phyloP scores from a whole-genome alignment of 2,888 invertebrate genomes.

The Lasioglossum leucozonium region DNA sequence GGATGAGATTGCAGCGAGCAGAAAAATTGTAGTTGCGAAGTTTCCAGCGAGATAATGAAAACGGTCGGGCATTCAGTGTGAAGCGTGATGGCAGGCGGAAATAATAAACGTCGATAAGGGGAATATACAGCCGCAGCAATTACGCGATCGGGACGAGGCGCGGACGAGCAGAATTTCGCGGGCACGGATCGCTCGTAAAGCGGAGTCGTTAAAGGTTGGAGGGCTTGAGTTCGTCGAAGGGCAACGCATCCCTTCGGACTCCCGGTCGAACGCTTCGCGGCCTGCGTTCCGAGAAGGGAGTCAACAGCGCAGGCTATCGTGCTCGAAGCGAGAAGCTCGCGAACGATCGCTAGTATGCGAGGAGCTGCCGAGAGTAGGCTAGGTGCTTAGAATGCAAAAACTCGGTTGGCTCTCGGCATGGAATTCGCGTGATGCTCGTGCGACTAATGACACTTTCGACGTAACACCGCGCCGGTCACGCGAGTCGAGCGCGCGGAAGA shows the following conservation, averaged over 20 bases:
- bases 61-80: background rate
- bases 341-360: background rate
- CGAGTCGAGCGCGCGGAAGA: slow-evolving; percentile 26
- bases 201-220: slow-evolving; percentile 74
- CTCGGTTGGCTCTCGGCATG: slow-evolving; percentile 5
- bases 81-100: slow-evolving; percentile 49
- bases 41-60: background rate
- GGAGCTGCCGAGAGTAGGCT: background rate
- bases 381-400: background rate
- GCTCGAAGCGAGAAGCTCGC: background rate
- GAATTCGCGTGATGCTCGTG: slow-evolving; percentile 57
- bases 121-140: slow-evolving; percentile 56
- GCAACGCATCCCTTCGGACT: slow-evolving; percentile 60
- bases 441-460: slow-evolving; percentile 62
- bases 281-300: slow-evolving; percentile 15
- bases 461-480: slow-evolving; percentile 47
- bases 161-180: slow-evolving; percentile 68
- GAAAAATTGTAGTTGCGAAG: background rate
- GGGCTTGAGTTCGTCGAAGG: slow-evolving; percentile 51
- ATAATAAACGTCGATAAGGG: slow-evolving; percentile 61
- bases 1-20: background rate
- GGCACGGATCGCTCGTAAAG: slow-evolving; percentile 74
- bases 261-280: background rate
- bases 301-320: slow-evolving; percentile 31
- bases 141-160: slow-evolving; percentile 53